Evolutionary conservation across 2,888 invertebrate genomes (phyloP), one percentile per base, ranked within the genome.

Genomic region (Desoria tigrina): DNA sequence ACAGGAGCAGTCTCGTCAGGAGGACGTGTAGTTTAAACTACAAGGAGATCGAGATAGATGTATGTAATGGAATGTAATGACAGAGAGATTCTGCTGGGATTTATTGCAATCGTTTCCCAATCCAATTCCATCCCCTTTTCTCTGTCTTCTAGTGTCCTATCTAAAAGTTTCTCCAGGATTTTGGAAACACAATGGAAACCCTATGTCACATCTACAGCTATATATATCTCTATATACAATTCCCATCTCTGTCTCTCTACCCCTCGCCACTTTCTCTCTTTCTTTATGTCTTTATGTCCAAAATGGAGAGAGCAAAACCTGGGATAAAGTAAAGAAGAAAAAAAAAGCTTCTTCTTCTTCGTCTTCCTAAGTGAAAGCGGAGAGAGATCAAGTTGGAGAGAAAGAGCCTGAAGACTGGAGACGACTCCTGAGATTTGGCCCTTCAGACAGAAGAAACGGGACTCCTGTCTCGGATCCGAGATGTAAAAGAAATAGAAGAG

Each of bases 61-160:
- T 4, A 32, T 32, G 32, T 32, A 32, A 32, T 32, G 32, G 4
- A 32, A 32, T 32, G 32, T 32, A 32, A 32, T 23, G 51, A 39
- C 28, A 55, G 50, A 42, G 54, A 53, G 42, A 42, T 27, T 26
- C 45, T 62, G 49, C 56, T 64, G 58, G 42, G 59, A 64, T 64
- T 59, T 64, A 64, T 64, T 64, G 64, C 64, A 21, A 45, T 58
- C 59, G 64, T 59, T 64, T 63, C 63, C 57, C 64, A 53, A 64
- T 64, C 64, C 64, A 64, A 64, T 59, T 64, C 45, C 32, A 42
- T 58, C 42, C 45, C 21, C 24, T 24, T 59, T 59, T 49, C 42
- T 42, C 57, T 39, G 57, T 42, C 39, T 42, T 32, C 32, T 23
- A 21, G 18, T 23, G 16, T 21, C 23, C 49, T 49, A 23, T 49